Conservation (phyloP, 2,797 vertebrate genomes). For the Molossus molossus region DNA sequence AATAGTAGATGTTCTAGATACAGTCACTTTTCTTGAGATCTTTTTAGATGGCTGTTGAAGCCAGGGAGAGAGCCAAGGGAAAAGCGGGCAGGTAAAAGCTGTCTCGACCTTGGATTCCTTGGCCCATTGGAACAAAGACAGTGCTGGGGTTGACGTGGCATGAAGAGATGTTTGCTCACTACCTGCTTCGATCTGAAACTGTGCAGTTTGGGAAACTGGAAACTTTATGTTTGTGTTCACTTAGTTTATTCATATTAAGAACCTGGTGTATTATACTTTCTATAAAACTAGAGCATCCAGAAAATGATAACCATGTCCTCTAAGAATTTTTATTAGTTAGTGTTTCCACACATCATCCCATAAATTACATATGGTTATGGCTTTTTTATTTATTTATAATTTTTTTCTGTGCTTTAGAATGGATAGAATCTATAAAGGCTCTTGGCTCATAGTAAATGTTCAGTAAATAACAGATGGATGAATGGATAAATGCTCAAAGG, state of each 20-base stretch:
- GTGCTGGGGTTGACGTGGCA: background rate
- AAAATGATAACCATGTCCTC: background rate
- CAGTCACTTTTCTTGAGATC: background rate
- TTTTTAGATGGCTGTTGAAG: background rate
- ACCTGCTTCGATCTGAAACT: background rate
- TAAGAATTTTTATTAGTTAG: background rate
- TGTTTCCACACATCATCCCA: background rate
- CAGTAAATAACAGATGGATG: background rate
- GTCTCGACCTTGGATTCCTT: background rate
- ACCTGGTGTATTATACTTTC: background rate
- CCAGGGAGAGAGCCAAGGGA: background rate
- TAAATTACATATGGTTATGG: background rate
- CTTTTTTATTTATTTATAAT: background rate
- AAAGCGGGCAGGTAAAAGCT: background rate
- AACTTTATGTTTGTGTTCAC: background rate
- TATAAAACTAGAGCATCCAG: background rate
- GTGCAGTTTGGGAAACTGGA: background rate
- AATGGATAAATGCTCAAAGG: background rate
- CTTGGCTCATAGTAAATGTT: background rate
- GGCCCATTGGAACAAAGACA: background rate
- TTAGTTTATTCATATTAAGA: background rate
- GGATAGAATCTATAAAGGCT: background rate
- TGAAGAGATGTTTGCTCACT: background rate
- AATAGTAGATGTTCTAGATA: constrained; percentile 57
- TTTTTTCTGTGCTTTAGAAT: background rate